Evolutionary conservation across 2,797 vertebrate species (phyloP).

Genomic region (Microctenopoma lineatum): DNA sequence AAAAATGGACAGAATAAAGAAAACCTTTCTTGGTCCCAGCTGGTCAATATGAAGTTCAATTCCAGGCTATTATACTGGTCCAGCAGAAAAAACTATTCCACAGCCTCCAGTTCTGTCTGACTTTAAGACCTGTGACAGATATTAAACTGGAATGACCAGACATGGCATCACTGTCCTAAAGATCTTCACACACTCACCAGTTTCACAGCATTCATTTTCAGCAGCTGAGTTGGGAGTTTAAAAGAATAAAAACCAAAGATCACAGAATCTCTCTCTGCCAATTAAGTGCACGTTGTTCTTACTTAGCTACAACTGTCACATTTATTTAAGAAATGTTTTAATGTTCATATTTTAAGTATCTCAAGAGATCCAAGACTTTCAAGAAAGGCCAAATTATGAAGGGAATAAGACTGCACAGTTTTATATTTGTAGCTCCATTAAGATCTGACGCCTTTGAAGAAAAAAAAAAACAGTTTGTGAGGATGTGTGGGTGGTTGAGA

Average conservation of each 20-base stretch:
- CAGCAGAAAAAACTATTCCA: constrained; percentile 23
- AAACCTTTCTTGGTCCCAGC: constrained; percentile 28
- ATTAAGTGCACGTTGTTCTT: constrained; percentile 13
- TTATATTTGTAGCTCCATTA: constrained; percentile 37
- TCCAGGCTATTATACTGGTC: constrained; percentile 32
- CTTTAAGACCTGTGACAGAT: constrained; percentile 47
- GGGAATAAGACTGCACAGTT: constrained; percentile 28
- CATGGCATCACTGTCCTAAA: constrained; percentile 27
- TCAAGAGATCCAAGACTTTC: constrained; percentile 23
- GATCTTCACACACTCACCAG: background rate
- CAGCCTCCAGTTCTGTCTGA: constrained; percentile 35
- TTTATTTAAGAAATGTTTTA: constrained; percentile 16
- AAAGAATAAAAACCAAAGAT: background rate
- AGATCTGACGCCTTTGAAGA: constrained; percentile 56
- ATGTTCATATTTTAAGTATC: constrained; percentile 32
- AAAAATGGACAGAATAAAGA: constrained; percentile 9
- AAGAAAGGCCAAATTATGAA: constrained; percentile 29
- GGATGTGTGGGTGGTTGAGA: constrained; percentile 53
- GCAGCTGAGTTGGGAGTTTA: background rate
- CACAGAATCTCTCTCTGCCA: constrained; percentile 9
- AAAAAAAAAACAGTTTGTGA: constrained; percentile 44
- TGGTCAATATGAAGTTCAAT: constrained; percentile 46
- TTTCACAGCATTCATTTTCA: constrained; percentile 8
- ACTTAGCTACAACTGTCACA: background rate
- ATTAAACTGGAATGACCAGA: constrained; percentile 31